Evolutionary conservation across 1,140 invertebrate genomes (phyloP).

Genomic region (Aphaenogaster floridana): DNA sequence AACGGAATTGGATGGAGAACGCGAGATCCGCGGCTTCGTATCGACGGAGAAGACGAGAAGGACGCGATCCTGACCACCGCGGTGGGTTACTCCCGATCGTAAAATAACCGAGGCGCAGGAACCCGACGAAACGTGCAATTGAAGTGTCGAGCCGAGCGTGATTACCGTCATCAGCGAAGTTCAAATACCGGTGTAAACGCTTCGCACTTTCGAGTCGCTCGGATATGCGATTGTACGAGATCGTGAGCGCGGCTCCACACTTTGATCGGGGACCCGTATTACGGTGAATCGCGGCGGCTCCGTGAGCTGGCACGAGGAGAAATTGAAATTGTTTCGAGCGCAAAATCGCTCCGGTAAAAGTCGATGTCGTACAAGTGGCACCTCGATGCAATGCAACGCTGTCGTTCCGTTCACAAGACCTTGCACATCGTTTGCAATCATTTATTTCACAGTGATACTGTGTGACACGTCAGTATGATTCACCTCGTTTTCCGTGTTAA

Average conservation of each 20-base stretch:
- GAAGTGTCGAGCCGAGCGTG: constrained; percentile 78
- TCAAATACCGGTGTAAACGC: constrained; percentile 82
- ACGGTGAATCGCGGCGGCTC: constrained; percentile 66
- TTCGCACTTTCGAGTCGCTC: constrained; percentile 80
- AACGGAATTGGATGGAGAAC: neutral
- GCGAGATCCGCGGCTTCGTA: constrained; percentile 29
- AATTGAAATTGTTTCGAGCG: constrained; percentile 71
- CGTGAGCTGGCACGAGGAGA: constrained; percentile 60
- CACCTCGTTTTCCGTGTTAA: neutral
- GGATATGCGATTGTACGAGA: constrained; percentile 77
- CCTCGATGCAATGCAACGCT: neutral
- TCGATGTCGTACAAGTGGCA: constrained; percentile 1
- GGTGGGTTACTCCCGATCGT: constrained; percentile 79
- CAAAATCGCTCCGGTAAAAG: constrained; percentile 68
- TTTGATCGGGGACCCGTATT: constrained; percentile 73
- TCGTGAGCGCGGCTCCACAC: constrained; percentile 73
- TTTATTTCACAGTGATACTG: constrained; percentile 9
- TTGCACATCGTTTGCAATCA: neutral
- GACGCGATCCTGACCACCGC: constrained; percentile 75
- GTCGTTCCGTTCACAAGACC: neutral
- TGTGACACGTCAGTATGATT: too few relatives aligned
- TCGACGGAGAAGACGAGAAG: constrained; percentile 65
- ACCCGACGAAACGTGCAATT: constrained; percentile 83
- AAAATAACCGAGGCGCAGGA: constrained; percentile 81
- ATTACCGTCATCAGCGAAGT: constrained; percentile 83